Evolutionary conservation across 2,797 vertebrate genomes (phyloP), one percentile per base, ranked within the genome.

Genomic region (Enteromius mattozi): DNA sequence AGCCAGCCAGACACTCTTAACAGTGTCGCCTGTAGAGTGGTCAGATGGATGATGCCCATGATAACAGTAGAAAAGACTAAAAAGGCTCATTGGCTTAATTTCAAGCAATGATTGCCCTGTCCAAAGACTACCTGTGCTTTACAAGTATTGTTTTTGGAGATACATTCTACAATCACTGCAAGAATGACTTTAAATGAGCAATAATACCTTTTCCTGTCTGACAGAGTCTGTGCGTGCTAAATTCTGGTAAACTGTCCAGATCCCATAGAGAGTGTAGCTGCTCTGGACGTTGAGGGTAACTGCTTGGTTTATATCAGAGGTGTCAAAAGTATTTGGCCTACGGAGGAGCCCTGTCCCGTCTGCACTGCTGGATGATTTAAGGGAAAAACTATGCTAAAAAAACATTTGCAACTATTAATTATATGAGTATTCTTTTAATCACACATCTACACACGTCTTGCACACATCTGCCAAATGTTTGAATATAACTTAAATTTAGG

Each of bases 1-100:
- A 76, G 70, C 61, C 47, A 42, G 37, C 70, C 24, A 76, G 49
- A 40, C 76, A 72, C 51, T 79, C 61, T 59, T 49, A 78, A 70
- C 78, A 70, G 68, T 35, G 30, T 68, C 35, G 66, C 51, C 33
- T 87, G 61, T 56, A 40, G 70, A 54, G 66, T 86, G 81, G 71
- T 42, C 61, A 74, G 59, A 82, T 56, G 68, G 66, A 74, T 35
- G 45, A 71, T 85, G 84, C 33, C 56, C 56, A 66, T 83, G 80
- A 88, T 83, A 77, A 80, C 21, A 33, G 75, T 85, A 81, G 51
- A 82, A 85, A 78, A 70, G 54, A 8, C 16, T 68, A 3, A 33
- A 45, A 79, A 70, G 17, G 19, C 63, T 66, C 65, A 82, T 37
- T 82, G 71, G 30, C 45, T 75, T 27, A 21, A 82, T 51, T 82